These are phyloP conservation scores for Drosophila nr. medialis DNA, from an alignment of 2,888 invertebrate species.

Conservation along the genomic window DNA sequence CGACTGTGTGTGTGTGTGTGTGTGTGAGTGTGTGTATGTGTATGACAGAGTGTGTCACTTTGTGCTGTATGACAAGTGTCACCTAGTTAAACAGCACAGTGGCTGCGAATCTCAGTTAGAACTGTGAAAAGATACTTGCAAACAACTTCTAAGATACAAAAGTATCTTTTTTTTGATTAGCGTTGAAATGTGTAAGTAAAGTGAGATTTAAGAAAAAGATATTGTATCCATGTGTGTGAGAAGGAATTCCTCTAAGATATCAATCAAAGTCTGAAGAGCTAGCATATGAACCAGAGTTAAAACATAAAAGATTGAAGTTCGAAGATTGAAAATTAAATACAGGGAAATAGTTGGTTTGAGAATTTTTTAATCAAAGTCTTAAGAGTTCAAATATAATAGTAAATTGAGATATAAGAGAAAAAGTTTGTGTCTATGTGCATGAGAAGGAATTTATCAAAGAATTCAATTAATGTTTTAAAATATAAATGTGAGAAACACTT, in stretches of 20 bases:
- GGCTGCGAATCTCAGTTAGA: constrained; percentile 9
- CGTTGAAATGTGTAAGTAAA: not conserved
- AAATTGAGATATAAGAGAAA: not conserved
- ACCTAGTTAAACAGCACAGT: constrained; percentile 60
- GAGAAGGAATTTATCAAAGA: not conserved
- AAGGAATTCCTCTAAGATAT: not conserved
- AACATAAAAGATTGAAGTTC: no score
- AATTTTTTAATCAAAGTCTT: not conserved
- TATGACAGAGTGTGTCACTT: constrained; percentile 27
- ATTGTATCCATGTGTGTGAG: fast-evolving
- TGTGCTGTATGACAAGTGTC: constrained; percentile 65
- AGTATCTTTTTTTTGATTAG: not conserved
- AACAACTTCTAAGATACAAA: not conserved
- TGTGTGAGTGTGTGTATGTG: constrained; percentile 20
- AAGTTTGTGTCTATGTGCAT: not conserved
- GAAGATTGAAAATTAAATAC: not conserved
- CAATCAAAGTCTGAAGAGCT: not conserved
- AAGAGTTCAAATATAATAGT: not conserved
- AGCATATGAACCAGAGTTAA: not conserved
- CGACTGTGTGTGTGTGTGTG: constrained; percentile 4
- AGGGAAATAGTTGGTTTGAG: no score
- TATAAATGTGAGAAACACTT: not conserved
- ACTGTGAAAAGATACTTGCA: not conserved
- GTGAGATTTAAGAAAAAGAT: not conserved
- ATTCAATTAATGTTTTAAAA: not conserved